Base-by-base conservation (phyloP, 2,797 vertebrate genomes). In the Podarcis siculus region DNA sequence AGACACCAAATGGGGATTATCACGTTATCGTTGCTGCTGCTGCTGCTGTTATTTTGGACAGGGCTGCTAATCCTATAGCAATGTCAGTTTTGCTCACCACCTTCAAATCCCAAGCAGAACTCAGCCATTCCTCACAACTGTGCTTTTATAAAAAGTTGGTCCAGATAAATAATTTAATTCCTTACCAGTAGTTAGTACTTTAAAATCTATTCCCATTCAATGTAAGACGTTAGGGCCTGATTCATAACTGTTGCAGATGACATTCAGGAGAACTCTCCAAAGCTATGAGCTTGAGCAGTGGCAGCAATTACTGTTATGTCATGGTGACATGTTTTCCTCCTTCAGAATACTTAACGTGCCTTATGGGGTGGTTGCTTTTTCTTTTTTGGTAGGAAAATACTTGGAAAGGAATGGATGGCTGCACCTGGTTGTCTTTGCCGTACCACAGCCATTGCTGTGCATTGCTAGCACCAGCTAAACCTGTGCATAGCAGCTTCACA, bases 371-470 rank as follows among this genome's bases (percentile, higher is more conserved):
- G 5, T 32, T 9, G 15, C 30, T 17, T 72, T 37, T 78, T 13
- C 19, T 79, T 5, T n/a, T 67, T 37, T 83, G 61, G 27, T 89
- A 96, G 97, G 93, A 77, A 80, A 83, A 87, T 91, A 90, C 90
- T 78, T 86, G 82, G 10, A 80, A 86, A 73, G 37, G 79, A 71
- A 95, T 95, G 92, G 93, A 96, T 39, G 23, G 0, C 87, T 94
- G 64, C 5, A 55, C 90, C 35, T 66, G 61, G 3, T 88, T 91
- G 10, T 78, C 89, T 81, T 69, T 90, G 45, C 39, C 83, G 2
- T 71, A 86, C 79, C 85, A 13, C 83, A 96, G 87, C 66, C 96
- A 87, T 1, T 97, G 95, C 96, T 97, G 96, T 15, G 89, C 80
- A 6, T 35, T 82, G 15, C 82, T 93, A 35, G 61, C 81, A 17